These are phyloP conservation scores for Exocentrus adspersus DNA, from an alignment of 2,888 invertebrate species.

Conservation along the genomic window DNA sequence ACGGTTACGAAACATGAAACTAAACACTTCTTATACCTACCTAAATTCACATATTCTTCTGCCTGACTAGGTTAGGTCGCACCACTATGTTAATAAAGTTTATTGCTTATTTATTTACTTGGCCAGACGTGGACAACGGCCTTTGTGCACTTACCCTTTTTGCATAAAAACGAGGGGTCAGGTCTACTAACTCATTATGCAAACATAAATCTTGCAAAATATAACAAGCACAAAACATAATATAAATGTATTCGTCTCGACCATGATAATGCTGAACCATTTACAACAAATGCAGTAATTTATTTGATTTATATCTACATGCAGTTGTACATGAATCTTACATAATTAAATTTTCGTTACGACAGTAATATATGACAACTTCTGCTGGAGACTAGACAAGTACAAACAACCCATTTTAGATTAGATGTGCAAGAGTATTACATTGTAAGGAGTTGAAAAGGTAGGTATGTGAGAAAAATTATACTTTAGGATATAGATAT, in stretches of 20 bases:
- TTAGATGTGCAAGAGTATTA: no score
- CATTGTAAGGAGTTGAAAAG: no score
- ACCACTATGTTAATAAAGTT: constrained; percentile 28
- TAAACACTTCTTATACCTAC: not conserved
- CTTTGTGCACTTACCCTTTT: constrained; percentile 12
- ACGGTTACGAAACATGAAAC: constrained; percentile 23
- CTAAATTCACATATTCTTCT: no score
- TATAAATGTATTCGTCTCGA: constrained; percentile 17
- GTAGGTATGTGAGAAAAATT: no score
- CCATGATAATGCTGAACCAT: constrained; percentile 13
- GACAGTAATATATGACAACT: not conserved
- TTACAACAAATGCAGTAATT: constrained; percentile 13
- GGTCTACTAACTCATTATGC: constrained; percentile 21
- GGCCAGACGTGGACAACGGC: constrained; percentile 8
- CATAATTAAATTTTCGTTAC: constrained; percentile 18
- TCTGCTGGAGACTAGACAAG: not conserved
- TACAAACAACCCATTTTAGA: no score
- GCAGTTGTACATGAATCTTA: constrained; percentile 16
- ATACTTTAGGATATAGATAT: no score
- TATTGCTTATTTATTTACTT: constrained; percentile 27
- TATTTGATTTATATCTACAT: constrained; percentile 10
- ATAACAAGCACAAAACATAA: constrained; percentile 13
- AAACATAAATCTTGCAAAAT: constrained; percentile 25
- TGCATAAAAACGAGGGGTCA: constrained; percentile 13
- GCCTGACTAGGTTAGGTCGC: constrained; percentile 19